phyloP scores from a whole-genome alignment of 2,888 invertebrate species.

The Drosophila anomelani region DNA sequence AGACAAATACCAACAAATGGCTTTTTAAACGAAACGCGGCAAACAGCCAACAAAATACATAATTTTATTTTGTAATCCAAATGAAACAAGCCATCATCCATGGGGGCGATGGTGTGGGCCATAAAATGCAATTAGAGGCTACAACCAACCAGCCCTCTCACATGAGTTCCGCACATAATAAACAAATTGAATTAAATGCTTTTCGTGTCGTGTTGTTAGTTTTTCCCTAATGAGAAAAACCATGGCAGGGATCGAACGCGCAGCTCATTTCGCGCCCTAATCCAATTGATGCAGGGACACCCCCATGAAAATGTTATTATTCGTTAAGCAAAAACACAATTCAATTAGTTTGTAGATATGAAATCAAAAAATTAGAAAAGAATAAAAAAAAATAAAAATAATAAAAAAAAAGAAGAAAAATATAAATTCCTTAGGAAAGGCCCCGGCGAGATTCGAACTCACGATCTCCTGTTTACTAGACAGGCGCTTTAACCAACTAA shows the following conservation, averaged over 20 bases:
- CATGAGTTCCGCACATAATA: constrained; percentile 49
- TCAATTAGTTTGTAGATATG: constrained; percentile 16
- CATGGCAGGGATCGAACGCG: constrained; percentile 18
- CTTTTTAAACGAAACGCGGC: constrained; percentile 54
- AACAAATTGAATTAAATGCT: constrained; percentile 63
- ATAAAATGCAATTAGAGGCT: constrained; percentile 55
- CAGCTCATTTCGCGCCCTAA: constrained; percentile 36
- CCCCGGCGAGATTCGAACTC: constrained; percentile 91
- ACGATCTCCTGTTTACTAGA: constrained; percentile 92
- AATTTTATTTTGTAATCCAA: constrained; percentile 56
- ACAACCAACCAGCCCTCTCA: constrained; percentile 23
- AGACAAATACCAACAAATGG: constrained; percentile 54
- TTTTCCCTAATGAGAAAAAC: constrained; percentile 39
- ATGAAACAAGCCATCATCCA: constrained; percentile 37
- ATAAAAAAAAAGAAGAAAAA: not conserved
- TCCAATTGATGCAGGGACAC: constrained; percentile 25
- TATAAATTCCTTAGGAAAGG: constrained; percentile 81
- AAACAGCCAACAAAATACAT: constrained; percentile 41
- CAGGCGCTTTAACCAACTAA: constrained; percentile 85
- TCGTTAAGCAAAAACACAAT: constrained; percentile 23
- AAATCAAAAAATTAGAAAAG: not conserved
- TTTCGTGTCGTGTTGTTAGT: constrained; percentile 28
- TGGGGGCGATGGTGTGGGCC: not conserved
- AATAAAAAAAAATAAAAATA: not conserved
- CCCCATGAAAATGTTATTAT: constrained; percentile 16